Evolutionary conservation across 2,113 vertebrate species (phyloP).

Genomic region (Crotalus viridis): DNA sequence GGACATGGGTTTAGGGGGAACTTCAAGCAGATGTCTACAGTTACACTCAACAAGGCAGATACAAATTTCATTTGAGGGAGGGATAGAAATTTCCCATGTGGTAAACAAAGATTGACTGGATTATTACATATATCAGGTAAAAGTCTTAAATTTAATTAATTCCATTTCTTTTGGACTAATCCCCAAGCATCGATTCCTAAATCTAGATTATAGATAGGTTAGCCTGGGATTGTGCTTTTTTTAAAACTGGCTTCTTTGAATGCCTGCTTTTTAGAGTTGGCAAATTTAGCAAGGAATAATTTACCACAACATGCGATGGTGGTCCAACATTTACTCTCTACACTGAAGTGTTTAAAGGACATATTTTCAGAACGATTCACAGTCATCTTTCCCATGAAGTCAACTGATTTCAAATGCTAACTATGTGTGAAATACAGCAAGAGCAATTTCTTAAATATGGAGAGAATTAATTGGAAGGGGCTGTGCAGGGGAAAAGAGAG

Average conservation of each 20-base stretch:
- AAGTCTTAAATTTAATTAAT: conserved; percentile 2
- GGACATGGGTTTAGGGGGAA: background rate
- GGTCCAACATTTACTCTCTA: background rate
- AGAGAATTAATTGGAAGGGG: background rate
- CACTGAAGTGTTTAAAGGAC: background rate
- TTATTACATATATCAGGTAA: background rate
- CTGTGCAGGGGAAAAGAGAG: background rate
- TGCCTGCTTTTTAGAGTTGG: background rate
- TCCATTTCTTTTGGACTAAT: background rate
- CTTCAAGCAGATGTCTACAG: background rate
- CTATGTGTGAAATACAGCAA: background rate
- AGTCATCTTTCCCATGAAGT: background rate
- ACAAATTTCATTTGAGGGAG: background rate
- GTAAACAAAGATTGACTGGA: background rate
- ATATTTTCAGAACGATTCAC: background rate
- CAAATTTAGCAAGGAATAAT: background rate
- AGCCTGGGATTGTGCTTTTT: background rate
- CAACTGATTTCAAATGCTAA: conserved; percentile 11
- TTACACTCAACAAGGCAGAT: background rate
- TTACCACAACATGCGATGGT: background rate
- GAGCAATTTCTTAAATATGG: background rate
- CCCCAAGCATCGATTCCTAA: background rate
- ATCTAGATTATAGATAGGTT: background rate
- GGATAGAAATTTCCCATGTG: background rate
- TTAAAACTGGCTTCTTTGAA: background rate